A percentile compares a stretch with the other conserved stretches of the same genome.
Evolutionary conservation across 2,113 vertebrate species (phyloP).

Genomic region (Lepus americanus): DNA sequence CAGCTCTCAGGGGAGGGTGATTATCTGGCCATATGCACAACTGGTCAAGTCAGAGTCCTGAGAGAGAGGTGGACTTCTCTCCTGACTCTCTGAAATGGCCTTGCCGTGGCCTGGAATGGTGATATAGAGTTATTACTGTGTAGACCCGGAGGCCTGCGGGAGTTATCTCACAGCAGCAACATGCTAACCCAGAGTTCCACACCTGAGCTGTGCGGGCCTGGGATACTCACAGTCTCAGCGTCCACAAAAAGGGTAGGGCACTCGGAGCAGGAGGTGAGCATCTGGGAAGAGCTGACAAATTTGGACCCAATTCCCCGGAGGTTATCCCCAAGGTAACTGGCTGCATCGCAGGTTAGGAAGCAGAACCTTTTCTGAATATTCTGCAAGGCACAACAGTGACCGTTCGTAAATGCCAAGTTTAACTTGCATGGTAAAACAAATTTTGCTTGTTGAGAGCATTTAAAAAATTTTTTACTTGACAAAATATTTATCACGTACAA

Average conservation of each 20-base stretch:
- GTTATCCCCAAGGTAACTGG: conserved; percentile 96
- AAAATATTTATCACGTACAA: background rate
- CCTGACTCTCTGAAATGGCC: background rate
- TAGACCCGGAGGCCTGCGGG: background rate
- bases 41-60: background rate
- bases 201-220: background rate
- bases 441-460: background rate
- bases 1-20: too few species aligned
- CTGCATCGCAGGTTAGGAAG: conserved; percentile 96
- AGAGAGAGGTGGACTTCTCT: background rate
- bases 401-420: background rate
- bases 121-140: background rate
- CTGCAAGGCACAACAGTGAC: conserved; percentile 86
- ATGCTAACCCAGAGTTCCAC: too few species aligned
- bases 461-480: background rate
- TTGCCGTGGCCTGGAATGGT: background rate
- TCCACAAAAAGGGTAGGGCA: conserved; percentile 98
- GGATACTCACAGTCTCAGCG: conserved; percentile 95
- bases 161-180: background rate
- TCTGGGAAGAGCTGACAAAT: conserved; percentile 97
- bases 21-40: background rate
- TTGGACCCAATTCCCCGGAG: conserved; percentile 97
- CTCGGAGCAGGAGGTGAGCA: conserved; percentile 96
- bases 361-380: conserved; percentile 99
- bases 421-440: background rate